These are phyloP conservation scores for Cyprichromis sp. DNA, from an alignment of 2,113 vertebrate species.

Conservation along the genomic window DNA sequence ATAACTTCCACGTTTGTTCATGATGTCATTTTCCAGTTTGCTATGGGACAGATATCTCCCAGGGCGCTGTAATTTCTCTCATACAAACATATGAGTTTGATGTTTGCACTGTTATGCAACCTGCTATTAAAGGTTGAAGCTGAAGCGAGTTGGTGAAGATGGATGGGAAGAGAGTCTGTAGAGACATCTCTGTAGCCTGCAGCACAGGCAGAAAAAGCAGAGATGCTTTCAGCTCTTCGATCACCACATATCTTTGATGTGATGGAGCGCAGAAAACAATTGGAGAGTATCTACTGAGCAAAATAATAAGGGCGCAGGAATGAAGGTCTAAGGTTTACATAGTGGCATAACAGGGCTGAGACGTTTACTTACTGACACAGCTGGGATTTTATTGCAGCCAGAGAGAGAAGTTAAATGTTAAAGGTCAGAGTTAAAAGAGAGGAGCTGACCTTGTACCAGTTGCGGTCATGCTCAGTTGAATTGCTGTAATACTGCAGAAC, in stretches of 20 bases:
- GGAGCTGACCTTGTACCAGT: conserved; percentile 93
- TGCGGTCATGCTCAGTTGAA: conserved; percentile 93
- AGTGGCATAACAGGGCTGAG: background rate
- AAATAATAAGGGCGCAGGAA: background rate
- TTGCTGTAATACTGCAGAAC: conserved; percentile 96
- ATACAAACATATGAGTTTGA: conserved; percentile 8
- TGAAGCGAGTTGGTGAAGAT: background rate
- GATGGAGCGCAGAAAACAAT: background rate
- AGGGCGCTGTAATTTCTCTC: background rate
- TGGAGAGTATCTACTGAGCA: background rate
- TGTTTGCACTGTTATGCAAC: conserved; percentile 18
- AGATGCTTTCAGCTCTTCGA: background rate
- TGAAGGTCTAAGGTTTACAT: background rate
- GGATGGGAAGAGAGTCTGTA: background rate
- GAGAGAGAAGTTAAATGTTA: conserved; percentile 1
- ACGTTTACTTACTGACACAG: conserved; percentile 1
- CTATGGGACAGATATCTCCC: background rate
- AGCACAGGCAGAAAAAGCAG: background rate
- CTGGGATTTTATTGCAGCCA: conserved; percentile 17
- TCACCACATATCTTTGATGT: background rate
- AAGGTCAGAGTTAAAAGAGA: background rate
- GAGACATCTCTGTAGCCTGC: background rate
- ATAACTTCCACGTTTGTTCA: conserved; percentile 14
- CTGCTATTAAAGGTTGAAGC: conserved; percentile 5
- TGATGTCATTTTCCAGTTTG: conserved; percentile 14